Conservation (phyloP, 2,797 vertebrate species). For the Paedocypris micromegethes region DNA sequence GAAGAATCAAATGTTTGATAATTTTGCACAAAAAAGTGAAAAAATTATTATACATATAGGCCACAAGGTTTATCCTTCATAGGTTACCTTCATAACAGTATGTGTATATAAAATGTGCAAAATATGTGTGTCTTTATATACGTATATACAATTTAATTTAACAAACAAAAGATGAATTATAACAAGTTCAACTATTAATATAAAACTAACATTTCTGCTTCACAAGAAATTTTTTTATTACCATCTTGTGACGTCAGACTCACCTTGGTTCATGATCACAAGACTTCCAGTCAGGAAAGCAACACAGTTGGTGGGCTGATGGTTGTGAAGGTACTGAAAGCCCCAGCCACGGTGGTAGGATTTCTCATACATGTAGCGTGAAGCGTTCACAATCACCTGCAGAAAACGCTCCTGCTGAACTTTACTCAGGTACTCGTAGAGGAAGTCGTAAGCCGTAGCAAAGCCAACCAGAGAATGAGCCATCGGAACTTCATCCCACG, state of each 20-base stretch:
- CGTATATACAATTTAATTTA: no score
- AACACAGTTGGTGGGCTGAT: conserved; percentile 98
- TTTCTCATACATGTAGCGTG: conserved; percentile 90
- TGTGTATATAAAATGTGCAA: no score
- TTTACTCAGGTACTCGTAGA: conserved; percentile 86
- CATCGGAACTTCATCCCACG: conserved; percentile 95
- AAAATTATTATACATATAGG: no score
- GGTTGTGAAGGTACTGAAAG: conserved; percentile 97
- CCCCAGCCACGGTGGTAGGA: conserved; percentile 93
- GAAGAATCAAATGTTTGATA: no score
- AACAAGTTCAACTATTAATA: no score
- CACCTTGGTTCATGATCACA: conserved; percentile 95
- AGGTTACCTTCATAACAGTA: no score
- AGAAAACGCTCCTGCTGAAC: conserved; percentile 88
- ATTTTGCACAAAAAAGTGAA: no score
- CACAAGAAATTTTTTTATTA: no score
- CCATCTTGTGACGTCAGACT: conserved; percentile 29
- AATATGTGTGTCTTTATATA: no score
- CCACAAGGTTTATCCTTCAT: no score
- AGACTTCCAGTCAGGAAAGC: conserved; percentile 91
- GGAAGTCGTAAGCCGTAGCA: conserved; percentile 94
- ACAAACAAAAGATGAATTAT: no score
- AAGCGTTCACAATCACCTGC: conserved; percentile 90
- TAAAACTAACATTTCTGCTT: no score
- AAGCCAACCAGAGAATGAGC: conserved; percentile 95